Conservation (phyloP, 2,113 vertebrate genomes). For the Hypocryptadius cinnamomeus region DNA sequence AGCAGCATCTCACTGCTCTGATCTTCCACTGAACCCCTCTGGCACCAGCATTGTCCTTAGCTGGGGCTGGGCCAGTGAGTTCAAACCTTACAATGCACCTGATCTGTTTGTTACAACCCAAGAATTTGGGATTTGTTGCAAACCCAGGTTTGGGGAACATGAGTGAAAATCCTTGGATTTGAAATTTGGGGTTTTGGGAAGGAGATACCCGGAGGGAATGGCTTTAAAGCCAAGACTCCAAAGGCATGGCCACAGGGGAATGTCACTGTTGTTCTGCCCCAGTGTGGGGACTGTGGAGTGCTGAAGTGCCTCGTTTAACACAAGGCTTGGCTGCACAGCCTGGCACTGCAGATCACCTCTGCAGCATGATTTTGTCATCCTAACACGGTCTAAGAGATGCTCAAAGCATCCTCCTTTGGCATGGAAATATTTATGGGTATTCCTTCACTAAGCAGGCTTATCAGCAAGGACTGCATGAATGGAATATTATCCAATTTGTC, state of each 20-base stretch:
- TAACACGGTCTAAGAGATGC: not conserved
- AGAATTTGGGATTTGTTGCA: not conserved
- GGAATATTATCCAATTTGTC: constrained; percentile 5
- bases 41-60: not conserved
- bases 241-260: accelerated
- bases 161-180: not conserved
- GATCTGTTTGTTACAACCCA: not conserved
- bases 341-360: not conserved
- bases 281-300: not conserved
- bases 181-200: not conserved
- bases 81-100: accelerated
- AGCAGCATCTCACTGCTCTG: not conserved
- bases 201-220: not conserved
- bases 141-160: not conserved
- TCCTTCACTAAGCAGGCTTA: not conserved
- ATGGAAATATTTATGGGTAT: not conserved
- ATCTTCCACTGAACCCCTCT: not conserved
- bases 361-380: not conserved
- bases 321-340: not conserved
- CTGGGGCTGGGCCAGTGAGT: not conserved
- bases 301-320: not conserved
- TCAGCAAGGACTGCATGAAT: not conserved
- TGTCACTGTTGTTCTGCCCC: not conserved
- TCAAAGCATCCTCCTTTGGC: not conserved
- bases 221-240: not conserved